Evolutionary conservation across 2,797 vertebrate species (phyloP).

Genomic region (Hypotaenidia philippensis): DNA sequence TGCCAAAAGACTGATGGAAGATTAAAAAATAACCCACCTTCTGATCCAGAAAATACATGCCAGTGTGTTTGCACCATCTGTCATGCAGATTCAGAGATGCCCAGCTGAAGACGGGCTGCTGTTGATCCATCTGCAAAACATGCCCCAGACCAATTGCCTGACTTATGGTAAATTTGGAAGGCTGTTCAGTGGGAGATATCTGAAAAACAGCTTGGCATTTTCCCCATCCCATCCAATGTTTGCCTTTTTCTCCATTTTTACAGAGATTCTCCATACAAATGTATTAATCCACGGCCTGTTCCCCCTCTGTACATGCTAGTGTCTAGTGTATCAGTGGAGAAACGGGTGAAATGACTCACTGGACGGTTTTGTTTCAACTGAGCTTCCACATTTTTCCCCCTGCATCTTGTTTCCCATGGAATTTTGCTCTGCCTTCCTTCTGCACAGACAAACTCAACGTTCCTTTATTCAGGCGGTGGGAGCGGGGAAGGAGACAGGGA

Average conservation of each 20-base stretch:
- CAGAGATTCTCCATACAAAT: neutral
- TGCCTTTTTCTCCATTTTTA: neutral
- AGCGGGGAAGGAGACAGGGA: neutral
- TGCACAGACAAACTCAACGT: neutral
- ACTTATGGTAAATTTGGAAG: slow-evolving; percentile 33
- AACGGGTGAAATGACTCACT: neutral
- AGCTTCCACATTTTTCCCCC: neutral
- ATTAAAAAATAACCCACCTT: neutral
- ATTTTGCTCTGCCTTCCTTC: neutral
- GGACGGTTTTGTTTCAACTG: neutral
- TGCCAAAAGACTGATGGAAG: slow-evolving; percentile 40
- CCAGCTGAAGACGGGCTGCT: slow-evolving; percentile 55
- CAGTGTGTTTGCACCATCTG: slow-evolving; percentile 57
- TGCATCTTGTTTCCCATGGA: neutral
- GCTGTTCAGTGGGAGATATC: neutral
- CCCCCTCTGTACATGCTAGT: accelerated
- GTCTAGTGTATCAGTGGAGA: neutral
- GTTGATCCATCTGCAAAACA: slow-evolving; percentile 44
- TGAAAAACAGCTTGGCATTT: neutral
- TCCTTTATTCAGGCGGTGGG: neutral
- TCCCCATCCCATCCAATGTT: neutral
- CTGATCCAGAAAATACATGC: slow-evolving; percentile 47
- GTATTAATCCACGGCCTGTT: neutral
- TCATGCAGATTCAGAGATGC: slow-evolving; percentile 42
- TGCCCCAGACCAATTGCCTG: slow-evolving; percentile 31